These are phyloP conservation scores for Apodemia duryi DNA, from an alignment of 2,888 invertebrate species.

Conservation along the genomic window DNA sequence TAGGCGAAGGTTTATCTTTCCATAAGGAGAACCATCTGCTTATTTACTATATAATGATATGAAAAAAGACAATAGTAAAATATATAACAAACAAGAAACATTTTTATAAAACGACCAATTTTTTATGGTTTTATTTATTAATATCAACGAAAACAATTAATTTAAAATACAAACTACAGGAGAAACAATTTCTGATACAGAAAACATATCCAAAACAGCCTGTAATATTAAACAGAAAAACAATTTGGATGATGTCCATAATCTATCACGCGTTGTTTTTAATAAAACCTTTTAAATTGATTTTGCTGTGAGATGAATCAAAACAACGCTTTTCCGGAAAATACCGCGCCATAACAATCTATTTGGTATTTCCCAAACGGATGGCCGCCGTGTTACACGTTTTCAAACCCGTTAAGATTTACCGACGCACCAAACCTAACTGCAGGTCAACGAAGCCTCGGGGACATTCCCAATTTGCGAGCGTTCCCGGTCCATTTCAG, in stretches of 20 bases:
- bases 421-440: constrained; percentile 40
- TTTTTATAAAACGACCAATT: background rate
- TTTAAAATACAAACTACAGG: constrained; percentile 17
- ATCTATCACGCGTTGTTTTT: constrained; percentile 14
- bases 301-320: constrained; percentile 18
- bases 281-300: constrained; percentile 20
- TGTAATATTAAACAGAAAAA: constrained; percentile 15
- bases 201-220: constrained; percentile 13
- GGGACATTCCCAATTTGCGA: constrained; percentile 46
- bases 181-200: background rate
- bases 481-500: constrained; percentile 45
- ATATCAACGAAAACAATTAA: constrained; percentile 26
- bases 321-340: constrained; percentile 16
- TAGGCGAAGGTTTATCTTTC: too few species aligned
- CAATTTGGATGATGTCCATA: constrained; percentile 13
- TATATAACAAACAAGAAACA: background rate
- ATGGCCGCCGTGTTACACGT: constrained; percentile 31
- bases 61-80: too few species aligned
- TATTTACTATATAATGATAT: too few species aligned
- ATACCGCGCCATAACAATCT: constrained; percentile 18
- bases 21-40: too few species aligned
- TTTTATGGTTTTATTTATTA: background rate
- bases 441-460: constrained; percentile 39
- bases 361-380: constrained; percentile 15
- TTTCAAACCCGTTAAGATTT: constrained; percentile 40